A percentile compares a stretch with the other conserved stretches of the same genome.
Evolutionary conservation across 2,888 invertebrate genomes (phyloP).

Genomic region (Drosophila yooni): DNA sequence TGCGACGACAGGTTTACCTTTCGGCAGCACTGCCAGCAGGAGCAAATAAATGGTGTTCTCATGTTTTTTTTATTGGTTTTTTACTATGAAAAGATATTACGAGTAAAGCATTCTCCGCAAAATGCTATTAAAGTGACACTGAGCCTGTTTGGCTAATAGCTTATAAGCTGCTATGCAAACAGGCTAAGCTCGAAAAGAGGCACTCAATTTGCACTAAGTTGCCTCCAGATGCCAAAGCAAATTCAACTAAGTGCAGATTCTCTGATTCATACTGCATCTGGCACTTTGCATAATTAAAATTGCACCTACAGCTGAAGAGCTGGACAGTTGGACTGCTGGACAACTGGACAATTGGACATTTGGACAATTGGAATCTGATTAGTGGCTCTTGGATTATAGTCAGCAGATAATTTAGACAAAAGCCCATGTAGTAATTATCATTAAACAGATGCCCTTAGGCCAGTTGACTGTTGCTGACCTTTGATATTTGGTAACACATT

Average conservation of each 20-base stretch:
- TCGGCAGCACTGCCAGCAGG: not conserved
- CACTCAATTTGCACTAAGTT: slow-evolving; percentile 49
- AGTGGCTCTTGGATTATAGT: slow-evolving; percentile 26
- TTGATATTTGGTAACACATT: slow-evolving; percentile 29
- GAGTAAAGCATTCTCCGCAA: not conserved
- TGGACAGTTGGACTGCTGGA: not conserved
- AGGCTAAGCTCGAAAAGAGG: slow-evolving; percentile 15
- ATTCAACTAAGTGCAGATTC: slow-evolving; percentile 6
- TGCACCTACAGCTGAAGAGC: slow-evolving; percentile 21
- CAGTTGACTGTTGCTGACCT: slow-evolving; percentile 8
- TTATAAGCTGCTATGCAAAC: slow-evolving; percentile 39
- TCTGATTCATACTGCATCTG: slow-evolving; percentile 23
- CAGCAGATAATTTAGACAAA: slow-evolving; percentile 53
- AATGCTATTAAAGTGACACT: slow-evolving; percentile 18
- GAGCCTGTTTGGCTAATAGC: slow-evolving; percentile 28
- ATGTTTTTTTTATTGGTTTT: slow-evolving; percentile 4
- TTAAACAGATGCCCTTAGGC: slow-evolving; percentile 3
- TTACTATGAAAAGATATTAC: slow-evolving; percentile 7
- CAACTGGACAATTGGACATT: not conserved
- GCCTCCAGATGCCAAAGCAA: slow-evolving; percentile 19
- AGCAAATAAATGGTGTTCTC: slow-evolving; percentile 2
- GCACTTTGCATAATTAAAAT: slow-evolving; percentile 63
- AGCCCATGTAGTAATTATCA: slow-evolving; percentile 40
- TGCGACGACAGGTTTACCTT: slow-evolving; percentile 16
- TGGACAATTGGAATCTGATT: slow-evolving; percentile 23